A percentile compares a stretch with the other conserved stretches of the same genome.
phyloP scores from a whole-genome alignment of 2,113 vertebrate species.

The Nesogale talazaci region DNA sequence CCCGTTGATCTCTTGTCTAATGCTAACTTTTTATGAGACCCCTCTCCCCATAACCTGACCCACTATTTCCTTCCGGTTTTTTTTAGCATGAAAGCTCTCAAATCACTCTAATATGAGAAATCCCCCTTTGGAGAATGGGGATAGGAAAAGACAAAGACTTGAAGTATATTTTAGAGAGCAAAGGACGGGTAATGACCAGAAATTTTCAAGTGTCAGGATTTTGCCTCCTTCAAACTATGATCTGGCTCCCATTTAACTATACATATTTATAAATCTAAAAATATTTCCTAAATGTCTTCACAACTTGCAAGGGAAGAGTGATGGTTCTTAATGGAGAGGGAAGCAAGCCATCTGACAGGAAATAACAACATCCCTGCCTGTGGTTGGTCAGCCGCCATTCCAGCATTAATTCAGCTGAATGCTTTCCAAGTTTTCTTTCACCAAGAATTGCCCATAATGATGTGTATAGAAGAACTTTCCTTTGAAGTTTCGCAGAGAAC shows the following conservation, averaged over 20 bases:
- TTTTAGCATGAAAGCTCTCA: not conserved
- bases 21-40: slow-evolving; percentile 1
- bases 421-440: slow-evolving; percentile 53
- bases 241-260: slow-evolving; percentile 7
- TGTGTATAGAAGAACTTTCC: not conserved
- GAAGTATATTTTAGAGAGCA: not conserved
- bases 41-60: not conserved
- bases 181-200: not conserved
- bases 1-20: not conserved
- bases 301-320: slow-evolving; percentile 31
- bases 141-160: slow-evolving; percentile 7
- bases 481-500: slow-evolving; percentile 53
- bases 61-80: slow-evolving; percentile 27
- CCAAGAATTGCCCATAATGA: slow-evolving; percentile 28
- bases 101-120: slow-evolving; percentile 30
- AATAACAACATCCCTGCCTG: slow-evolving; percentile 56
- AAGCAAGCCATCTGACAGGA: slow-evolving; percentile 43
- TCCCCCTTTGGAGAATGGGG: not conserved
- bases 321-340: slow-evolving; percentile 46
- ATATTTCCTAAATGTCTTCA: slow-evolving; percentile 51
- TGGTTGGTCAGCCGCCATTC: slow-evolving; percentile 15
- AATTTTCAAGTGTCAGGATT: slow-evolving; percentile 23
- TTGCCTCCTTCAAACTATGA: not conserved
- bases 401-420: slow-evolving; percentile 56
- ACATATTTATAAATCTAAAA: slow-evolving; percentile 63